phyloP scores from a whole-genome alignment of 2,797 vertebrate genomes.

The Liasis olivaceus region DNA sequence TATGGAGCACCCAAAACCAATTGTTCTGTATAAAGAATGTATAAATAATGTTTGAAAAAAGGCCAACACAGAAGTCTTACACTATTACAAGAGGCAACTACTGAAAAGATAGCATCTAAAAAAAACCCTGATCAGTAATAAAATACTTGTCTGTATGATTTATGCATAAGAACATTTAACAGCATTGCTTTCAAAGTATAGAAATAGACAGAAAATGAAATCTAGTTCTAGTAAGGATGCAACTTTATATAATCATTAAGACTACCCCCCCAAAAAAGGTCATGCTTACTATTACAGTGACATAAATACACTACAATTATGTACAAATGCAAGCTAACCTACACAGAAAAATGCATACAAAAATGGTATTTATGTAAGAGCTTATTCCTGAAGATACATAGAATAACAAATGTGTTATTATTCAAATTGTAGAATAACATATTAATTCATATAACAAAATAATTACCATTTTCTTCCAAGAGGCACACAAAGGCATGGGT shows the following conservation, averaged over 20 bases:
- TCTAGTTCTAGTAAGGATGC: not conserved
- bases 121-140: not conserved
- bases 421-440: not conserved
- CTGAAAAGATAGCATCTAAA: not conserved
- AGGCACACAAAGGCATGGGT: slow-evolving; percentile 89
- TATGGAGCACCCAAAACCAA: not conserved
- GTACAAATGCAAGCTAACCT: not conserved
- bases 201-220: not conserved
- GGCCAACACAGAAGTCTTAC: not conserved
- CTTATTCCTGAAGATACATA: not conserved
- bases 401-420: not conserved
- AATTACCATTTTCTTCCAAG: slow-evolving; percentile 88
- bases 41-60: not conserved
- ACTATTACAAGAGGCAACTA: not conserved
- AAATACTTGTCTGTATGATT: not conserved
- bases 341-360: not conserved
- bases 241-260: not conserved
- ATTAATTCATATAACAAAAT: not conserved
- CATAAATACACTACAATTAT: not conserved
- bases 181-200: not conserved
- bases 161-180: not conserved
- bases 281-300: not conserved
- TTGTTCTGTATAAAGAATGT: not conserved
- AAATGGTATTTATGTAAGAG: not conserved
- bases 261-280: not conserved